Conservation (phyloP, 2,888 invertebrate species). For the Onchidella celtica region DNA sequence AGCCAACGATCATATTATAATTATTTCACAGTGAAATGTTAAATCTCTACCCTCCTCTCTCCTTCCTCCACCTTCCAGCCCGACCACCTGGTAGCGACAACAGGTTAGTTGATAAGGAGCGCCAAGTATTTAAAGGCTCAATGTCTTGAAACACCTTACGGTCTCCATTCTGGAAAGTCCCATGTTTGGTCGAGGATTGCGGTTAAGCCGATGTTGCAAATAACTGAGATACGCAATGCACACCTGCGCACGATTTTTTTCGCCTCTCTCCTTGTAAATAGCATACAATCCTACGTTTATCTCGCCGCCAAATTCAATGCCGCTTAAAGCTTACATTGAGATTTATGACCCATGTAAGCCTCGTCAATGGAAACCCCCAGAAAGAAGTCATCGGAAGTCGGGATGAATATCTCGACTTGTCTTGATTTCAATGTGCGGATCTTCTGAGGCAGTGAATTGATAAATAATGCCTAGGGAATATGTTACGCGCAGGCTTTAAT, state of each 20-base stretch:
- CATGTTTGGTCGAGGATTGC: slow-evolving; percentile 25
- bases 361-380: background rate
- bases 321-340: slow-evolving; percentile 27
- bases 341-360: slow-evolving; percentile 35
- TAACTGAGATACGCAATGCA: slow-evolving; percentile 16
- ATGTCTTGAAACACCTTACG: slow-evolving; percentile 17
- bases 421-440: slow-evolving; percentile 13
- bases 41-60: too few relatives aligned
- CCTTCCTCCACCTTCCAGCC: background rate
- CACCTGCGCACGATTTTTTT: slow-evolving; percentile 22
- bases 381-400: slow-evolving; percentile 9
- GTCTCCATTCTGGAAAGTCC: slow-evolving; percentile 11
- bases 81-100: slow-evolving; percentile 27
- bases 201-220: background rate
- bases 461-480: slow-evolving; percentile 21
- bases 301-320: slow-evolving; percentile 21
- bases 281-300: slow-evolving; percentile 15
- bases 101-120: background rate
- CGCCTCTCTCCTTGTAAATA: background rate
- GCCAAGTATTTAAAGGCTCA: background rate
- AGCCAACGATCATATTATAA: slow-evolving; percentile 7
- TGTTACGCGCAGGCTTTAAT: slow-evolving; percentile 15
- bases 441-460: background rate
- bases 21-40: too few relatives aligned
- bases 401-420: background rate